These are phyloP conservation scores for Ormyrus nitidulus DNA, from an alignment of 2,888 invertebrate genomes.

Conservation along the genomic window DNA sequence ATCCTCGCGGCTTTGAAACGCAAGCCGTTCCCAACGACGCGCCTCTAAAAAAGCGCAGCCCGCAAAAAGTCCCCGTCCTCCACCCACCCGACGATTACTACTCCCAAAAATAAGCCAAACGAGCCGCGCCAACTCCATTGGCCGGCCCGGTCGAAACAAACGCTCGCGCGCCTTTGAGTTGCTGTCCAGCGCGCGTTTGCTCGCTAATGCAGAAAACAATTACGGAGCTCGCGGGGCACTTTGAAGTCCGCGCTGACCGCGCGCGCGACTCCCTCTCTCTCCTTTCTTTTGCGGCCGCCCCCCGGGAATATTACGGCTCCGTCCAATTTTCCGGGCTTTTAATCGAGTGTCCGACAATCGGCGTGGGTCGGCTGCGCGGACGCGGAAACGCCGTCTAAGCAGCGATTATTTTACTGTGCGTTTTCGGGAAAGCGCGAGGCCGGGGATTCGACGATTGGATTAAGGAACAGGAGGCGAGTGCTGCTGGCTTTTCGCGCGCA, in stretches of 20 bases:
- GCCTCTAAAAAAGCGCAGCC: too few relatives aligned
- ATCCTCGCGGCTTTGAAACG: too few relatives aligned
- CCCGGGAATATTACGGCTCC: conserved; percentile 55
- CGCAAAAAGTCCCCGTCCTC: too few relatives aligned
- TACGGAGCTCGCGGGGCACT: conserved; percentile 21
- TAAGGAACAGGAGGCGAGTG: too few relatives aligned
- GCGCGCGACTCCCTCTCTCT: not conserved
- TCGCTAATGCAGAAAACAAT: conserved; percentile 45
- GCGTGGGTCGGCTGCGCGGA: not conserved
- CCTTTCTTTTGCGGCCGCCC: conserved; percentile 22
- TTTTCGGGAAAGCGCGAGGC: too few relatives aligned
- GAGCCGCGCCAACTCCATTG: not conserved
- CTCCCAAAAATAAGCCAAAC: too few relatives aligned
- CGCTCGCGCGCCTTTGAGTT: not conserved
- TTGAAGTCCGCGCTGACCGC: conserved; percentile 28
- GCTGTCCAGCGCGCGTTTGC: not conserved
- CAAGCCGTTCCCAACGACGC: too few relatives aligned
- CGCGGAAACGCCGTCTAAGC: too few relatives aligned
- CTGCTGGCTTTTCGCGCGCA: too few relatives aligned
- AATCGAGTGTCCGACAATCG: conserved; percentile 41
- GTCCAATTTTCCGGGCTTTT: conserved; percentile 67
- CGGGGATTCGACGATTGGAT: too few relatives aligned
- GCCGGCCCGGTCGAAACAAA: not conserved
- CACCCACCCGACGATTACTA: too few relatives aligned
- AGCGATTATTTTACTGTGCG: too few relatives aligned